Percentiles rank a stretch among this genome's conserved stretches.
phyloP scores from a whole-genome alignment of 2,888 invertebrate genomes.

The Syrphus vitripennis region DNA sequence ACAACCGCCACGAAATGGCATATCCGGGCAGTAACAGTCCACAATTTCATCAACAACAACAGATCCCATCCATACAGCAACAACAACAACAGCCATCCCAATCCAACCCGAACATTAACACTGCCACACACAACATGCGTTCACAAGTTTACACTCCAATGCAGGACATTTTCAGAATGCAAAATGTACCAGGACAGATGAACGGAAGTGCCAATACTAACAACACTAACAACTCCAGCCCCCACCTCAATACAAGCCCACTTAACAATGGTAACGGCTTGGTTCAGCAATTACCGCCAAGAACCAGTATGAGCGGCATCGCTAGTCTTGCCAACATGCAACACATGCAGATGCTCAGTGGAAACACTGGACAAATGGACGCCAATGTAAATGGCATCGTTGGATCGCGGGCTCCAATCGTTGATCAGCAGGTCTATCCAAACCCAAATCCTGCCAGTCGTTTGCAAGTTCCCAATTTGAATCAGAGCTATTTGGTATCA shows the following conservation, averaged over 20 bases:
- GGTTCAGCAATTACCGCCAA: conserved; percentile 72
- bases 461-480: conserved; percentile 65
- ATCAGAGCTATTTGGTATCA: conserved; percentile 76
- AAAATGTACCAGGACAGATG: conserved; percentile 75
- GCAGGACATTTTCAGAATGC: conserved; percentile 77
- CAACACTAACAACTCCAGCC: conserved; percentile 78
- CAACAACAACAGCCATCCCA: conserved; percentile 64
- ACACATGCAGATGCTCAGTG: conserved; percentile 76
- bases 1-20: conserved; percentile 72
- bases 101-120: conserved; percentile 49
- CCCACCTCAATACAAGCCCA: conserved; percentile 79
- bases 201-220: conserved; percentile 75
- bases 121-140: conserved; percentile 71
- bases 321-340: conserved; percentile 77
- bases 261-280: conserved; percentile 76
- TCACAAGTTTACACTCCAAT: conserved; percentile 77
- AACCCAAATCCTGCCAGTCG: conserved; percentile 57
- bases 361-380: conserved; percentile 66
- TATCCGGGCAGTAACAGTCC: conserved; percentile 56
- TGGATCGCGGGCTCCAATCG: conserved; percentile 53
- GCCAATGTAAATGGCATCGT: conserved; percentile 59
- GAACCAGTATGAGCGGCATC: conserved; percentile 80
- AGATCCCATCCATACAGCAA: conserved; percentile 76
- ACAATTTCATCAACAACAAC: conserved; percentile 73
- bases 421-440: conserved; percentile 75